phyloP scores from a whole-genome alignment of 2,797 vertebrate genomes.

The Manis javanica region DNA sequence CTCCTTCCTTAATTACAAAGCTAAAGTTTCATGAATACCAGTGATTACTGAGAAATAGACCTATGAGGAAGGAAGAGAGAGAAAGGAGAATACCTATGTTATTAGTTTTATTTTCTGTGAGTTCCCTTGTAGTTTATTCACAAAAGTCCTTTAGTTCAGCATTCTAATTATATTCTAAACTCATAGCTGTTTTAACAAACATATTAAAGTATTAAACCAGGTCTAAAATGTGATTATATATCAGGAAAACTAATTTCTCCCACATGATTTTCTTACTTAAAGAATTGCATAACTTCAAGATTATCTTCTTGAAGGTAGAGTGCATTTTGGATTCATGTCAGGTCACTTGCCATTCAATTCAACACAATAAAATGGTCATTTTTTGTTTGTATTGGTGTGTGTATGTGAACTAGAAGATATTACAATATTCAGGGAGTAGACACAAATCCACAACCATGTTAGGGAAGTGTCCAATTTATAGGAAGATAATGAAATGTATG shows the following conservation, averaged over 20 bases:
- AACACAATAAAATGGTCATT: conserved; percentile 51
- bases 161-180: conserved; percentile 16
- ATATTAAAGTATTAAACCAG: conserved; percentile 41
- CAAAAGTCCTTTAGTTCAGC: neutral
- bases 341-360: conserved; percentile 47
- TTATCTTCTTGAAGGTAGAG: conserved; percentile 47
- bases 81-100: neutral
- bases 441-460: conserved; percentile 54
- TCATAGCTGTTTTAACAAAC: neutral
- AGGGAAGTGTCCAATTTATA: conserved; percentile 72
- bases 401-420: conserved; percentile 55
- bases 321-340: conserved; percentile 68
- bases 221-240: neutral
- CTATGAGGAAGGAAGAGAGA: neutral
- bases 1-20: neutral
- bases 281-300: conserved; percentile 56
- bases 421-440: conserved; percentile 59
- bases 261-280: conserved; percentile 27
- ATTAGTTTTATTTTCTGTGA: neutral
- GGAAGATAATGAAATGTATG: conserved; percentile 78
- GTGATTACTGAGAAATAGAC: neutral
- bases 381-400: conserved; percentile 28
- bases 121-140: neutral
- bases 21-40: neutral
- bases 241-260: conserved; percentile 52